phyloP scores from a whole-genome alignment of 2,113 vertebrate species.

The Dasyprocta punctata region DNA sequence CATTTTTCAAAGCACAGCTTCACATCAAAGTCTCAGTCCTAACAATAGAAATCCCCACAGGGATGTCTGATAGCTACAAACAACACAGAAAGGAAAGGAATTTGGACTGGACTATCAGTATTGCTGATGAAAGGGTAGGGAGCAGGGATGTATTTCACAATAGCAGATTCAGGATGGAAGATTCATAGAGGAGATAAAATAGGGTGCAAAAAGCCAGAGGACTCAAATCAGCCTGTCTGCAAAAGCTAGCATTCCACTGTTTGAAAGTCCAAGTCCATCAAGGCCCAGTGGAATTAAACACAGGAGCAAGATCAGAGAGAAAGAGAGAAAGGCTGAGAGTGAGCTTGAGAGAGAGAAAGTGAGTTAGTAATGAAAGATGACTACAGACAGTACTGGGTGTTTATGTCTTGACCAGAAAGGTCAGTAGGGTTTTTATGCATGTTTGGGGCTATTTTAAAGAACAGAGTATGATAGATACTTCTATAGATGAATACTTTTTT shows the following conservation, averaged over 20 bases:
- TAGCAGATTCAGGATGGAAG: background rate
- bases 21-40: background rate
- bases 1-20: background rate
- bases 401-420: background rate
- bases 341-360: background rate
- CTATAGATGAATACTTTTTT: background rate
- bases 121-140: conserved; percentile 11
- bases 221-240: background rate
- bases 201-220: background rate
- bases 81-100: background rate
- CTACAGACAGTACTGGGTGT: background rate
- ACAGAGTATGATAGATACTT: background rate
- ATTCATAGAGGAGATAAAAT: background rate
- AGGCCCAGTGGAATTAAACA: background rate
- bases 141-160: background rate
- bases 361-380: background rate
- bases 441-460: conserved; percentile 19
- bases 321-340: background rate
- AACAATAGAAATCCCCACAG: background rate
- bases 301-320: background rate
- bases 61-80: background rate
- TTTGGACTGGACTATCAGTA: background rate
- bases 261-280: background rate
- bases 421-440: background rate
- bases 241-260: conserved; percentile 22